Evolutionary conservation across 92 coral and sea anemone species (phyloP), one percentile per base, ranked within the genome.

Genomic region (Palythoa caribaeorum): DNA sequence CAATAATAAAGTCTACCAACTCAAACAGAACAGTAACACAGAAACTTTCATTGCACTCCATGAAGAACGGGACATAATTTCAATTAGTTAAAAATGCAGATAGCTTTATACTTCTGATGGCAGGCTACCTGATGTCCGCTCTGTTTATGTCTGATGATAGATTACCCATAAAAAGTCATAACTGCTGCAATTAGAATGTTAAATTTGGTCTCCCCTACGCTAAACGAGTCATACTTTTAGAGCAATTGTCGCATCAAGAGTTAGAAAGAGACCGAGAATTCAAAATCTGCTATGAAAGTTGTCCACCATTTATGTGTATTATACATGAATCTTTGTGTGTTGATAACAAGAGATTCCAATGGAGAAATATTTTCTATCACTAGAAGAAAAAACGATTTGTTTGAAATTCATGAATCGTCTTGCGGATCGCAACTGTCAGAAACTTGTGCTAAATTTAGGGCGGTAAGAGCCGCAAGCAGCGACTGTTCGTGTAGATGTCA

Each of bases 401-500:
- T 74, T n/a, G 55, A 44, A 8, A 9, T 44, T 40, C 13, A 7
- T 10, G 57, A 10, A 3, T 17, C 78, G 17, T 40, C 16, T 35
- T 74, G 78, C 55, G 53, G 3, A 10, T 47, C 57, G 6, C 15
- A 39, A 17, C 20, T 17, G 3, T 39, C 78, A 14, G n/a, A 36
- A 13, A 14, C 20, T 44, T 14, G 51, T 15, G 21, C 38, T 2
- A 17, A 74, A 3, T 74, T 40, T 47, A 36, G 17, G 7, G 53
- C 78, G 9, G 9, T 2, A 11, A 16, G 1, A 16, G 3, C 39
- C 1, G 14, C 1, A 38, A 73, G 2, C 3, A 47, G 57, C 17
- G 37, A 47, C 14, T 74, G 78, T 19, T 39, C 38, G 37, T 74
- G 78, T 74, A 74, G 28, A 44, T 74, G 78, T 74, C 78, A 12